phyloP scores from a whole-genome alignment of 2,113 vertebrate genomes.

The Carettochelys insculpta region DNA sequence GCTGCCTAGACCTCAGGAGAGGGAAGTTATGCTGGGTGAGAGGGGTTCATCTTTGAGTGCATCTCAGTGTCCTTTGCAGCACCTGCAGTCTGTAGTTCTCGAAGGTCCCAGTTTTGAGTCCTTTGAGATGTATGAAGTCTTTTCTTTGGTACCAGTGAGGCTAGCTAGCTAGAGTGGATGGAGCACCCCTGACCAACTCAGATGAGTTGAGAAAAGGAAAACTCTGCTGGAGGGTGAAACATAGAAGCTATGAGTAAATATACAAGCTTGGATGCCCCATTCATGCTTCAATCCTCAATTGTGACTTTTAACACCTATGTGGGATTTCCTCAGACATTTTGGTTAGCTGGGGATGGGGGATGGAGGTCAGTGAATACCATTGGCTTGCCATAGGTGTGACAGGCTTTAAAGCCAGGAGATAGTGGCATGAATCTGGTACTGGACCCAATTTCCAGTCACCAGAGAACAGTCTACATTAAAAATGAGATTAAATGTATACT shows the following conservation, averaged over 20 bases:
- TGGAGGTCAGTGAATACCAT: background rate
- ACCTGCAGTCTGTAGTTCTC: too few relatives aligned
- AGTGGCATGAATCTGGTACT: background rate
- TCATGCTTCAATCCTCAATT: background rate
- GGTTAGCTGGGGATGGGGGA: background rate
- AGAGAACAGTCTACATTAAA: background rate
- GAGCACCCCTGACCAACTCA: background rate
- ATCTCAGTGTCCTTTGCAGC: background rate
- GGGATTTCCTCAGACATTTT: background rate
- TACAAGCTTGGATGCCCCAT: background rate
- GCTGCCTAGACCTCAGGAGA: too few relatives aligned
- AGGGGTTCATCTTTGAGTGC: too few relatives aligned
- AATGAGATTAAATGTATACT: background rate
- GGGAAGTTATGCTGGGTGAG: too few relatives aligned
- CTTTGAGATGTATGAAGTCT: background rate
- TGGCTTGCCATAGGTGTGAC: background rate
- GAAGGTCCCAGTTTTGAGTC: background rate
- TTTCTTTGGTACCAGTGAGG: background rate
- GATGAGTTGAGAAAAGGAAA: background rate
- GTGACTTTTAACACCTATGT: background rate
- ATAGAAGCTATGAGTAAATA: background rate
- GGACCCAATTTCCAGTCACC: background rate
- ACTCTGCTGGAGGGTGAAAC: background rate
- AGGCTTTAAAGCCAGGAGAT: background rate
- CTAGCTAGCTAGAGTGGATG: background rate